Percentiles rank a stretch among this genome's conserved stretches.
phyloP scores from a whole-genome alignment of 2,113 vertebrate genomes.

The Sylvicapra grimmia region DNA sequence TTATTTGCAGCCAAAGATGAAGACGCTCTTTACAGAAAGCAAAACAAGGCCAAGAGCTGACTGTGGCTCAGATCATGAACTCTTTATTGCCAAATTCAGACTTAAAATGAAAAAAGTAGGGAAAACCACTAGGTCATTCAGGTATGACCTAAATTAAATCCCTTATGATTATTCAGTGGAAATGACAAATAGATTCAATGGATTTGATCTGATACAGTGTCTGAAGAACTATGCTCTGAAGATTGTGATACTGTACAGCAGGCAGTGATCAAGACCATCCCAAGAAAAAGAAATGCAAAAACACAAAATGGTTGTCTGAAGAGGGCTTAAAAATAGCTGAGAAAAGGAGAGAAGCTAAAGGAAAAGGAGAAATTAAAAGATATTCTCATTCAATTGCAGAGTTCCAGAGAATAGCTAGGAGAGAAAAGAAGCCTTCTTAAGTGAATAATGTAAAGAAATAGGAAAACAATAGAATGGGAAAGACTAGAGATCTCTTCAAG shows the following conservation, averaged over 20 bases:
- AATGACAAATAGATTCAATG: neutral
- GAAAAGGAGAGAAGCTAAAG: neutral
- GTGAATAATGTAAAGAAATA: neutral
- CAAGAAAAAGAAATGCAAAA: neutral
- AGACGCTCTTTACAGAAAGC: neutral
- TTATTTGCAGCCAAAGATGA: neutral
- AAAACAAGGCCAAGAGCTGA: neutral
- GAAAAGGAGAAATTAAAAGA: neutral
- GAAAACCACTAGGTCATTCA: neutral
- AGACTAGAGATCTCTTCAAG: neutral
- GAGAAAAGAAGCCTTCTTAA: neutral
- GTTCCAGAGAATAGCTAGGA: neutral
- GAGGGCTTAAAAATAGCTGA: neutral
- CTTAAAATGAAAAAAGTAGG: neutral
- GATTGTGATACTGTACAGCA: fast-evolving
- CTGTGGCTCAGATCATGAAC: neutral
- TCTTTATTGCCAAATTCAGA: neutral
- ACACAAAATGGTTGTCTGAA: neutral
- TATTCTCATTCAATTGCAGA: neutral
- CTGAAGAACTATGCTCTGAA: neutral
- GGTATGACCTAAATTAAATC: neutral
- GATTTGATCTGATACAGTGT: neutral
- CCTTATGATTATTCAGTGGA: neutral
- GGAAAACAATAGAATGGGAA: neutral
- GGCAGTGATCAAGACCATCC: neutral